Conservation (phyloP, 2,113 vertebrate genomes). For the Coregonus clupeaformis region DNA sequence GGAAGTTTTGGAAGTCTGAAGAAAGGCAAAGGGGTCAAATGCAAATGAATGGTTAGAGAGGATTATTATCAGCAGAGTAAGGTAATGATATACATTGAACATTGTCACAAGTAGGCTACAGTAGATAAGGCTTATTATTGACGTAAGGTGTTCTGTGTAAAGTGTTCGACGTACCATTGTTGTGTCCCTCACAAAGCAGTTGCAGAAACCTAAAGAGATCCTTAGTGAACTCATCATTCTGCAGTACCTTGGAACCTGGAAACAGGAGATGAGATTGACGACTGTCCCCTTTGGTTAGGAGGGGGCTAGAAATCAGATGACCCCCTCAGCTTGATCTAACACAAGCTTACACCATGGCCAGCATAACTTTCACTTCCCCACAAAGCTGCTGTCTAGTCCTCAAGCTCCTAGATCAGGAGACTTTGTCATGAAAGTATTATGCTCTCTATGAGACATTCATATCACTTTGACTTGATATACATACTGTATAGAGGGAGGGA, state of each 20-base stretch:
- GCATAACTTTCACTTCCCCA: conserved; percentile 40
- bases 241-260: conserved; percentile 96
- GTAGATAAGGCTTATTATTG: background rate
- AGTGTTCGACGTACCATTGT: conserved; percentile 79
- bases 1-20: conserved; percentile 95
- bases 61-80: background rate
- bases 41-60: background rate
- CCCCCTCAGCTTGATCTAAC: background rate
- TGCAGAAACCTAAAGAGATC: conserved; percentile 98
- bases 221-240: conserved; percentile 95
- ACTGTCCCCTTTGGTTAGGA: conserved; percentile 32
- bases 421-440: conserved; percentile 2
- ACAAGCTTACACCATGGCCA: conserved; percentile 47
- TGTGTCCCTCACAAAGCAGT: conserved; percentile 97
- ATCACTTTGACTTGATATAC: conserved; percentile 30
- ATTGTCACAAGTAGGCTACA: too few species aligned
- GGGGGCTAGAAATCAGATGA: conserved; percentile 37
- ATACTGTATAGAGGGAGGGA: conserved; percentile 29
- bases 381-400: conserved; percentile 42
- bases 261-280: conserved; percentile 65
- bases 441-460: conserved; percentile 1
- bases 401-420: conserved; percentile 9
- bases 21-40: background rate
- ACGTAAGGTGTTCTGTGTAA: background rate
- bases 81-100: background rate